Evolutionary conservation across 2,113 vertebrate species (phyloP).

Genomic region (Pipa parva): DNA sequence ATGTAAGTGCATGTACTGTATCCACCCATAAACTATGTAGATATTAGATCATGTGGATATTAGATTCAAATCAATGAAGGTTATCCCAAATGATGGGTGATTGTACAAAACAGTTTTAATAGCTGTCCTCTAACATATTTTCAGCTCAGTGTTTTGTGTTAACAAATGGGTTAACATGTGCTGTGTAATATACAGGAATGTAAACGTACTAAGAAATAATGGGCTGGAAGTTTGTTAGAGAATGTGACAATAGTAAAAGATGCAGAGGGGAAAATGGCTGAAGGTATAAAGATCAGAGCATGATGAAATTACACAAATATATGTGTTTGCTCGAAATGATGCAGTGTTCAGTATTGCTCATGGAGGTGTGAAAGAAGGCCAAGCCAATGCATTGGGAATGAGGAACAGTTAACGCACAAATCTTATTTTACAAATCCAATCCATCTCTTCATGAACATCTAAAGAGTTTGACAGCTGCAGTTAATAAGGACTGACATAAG

Average conservation of each 20-base stretch:
- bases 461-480: slow-evolving; percentile 9
- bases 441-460: slow-evolving; percentile 22
- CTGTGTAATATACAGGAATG: too few species aligned
- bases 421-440: slow-evolving; percentile 20
- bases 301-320: slow-evolving; percentile 3
- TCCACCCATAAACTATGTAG: too few species aligned
- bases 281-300: not conserved
- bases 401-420: slow-evolving; percentile 16
- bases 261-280: not conserved
- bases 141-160: too few species aligned
- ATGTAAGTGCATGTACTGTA: too few species aligned
- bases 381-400: slow-evolving; percentile 22
- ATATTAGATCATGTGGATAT: too few species aligned
- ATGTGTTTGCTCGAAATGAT: not conserved
- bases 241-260: not conserved
- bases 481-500: slow-evolving; percentile 24
- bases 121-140: too few species aligned
- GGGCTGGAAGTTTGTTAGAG: too few species aligned
- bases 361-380: slow-evolving; percentile 14
- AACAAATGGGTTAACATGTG: too few species aligned
- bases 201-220: too few species aligned
- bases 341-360: slow-evolving; percentile 5
- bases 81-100: too few species aligned
- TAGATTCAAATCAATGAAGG: too few species aligned
- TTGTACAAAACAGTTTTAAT: too few species aligned